These are phyloP conservation scores for Leucoptera coffeella DNA, from an alignment of 2,888 invertebrate genomes.

Conservation along the genomic window DNA sequence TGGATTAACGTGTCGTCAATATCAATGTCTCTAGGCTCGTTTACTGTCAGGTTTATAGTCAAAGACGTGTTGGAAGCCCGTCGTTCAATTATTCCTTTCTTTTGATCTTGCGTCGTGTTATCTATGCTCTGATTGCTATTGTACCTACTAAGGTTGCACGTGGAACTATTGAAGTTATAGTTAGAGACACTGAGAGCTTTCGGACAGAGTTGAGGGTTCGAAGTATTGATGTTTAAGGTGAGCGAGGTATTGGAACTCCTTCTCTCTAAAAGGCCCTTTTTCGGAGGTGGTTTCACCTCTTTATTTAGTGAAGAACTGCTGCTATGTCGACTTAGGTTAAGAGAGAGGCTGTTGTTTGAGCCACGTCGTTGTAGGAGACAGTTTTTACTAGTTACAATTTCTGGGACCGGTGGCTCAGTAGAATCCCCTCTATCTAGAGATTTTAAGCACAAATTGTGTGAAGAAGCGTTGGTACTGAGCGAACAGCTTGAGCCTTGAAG, in stretches of 20 bases:
- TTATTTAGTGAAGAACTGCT: constrained; percentile 52
- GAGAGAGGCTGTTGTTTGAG: constrained; percentile 79
- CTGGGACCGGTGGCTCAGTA: constrained; percentile 66
- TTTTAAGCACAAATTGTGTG: constrained; percentile 47
- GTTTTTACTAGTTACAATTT: constrained; percentile 38
- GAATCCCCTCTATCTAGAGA: constrained; percentile 79
- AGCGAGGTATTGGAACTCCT: constrained; percentile 88
- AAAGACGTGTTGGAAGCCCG: constrained; percentile 79
- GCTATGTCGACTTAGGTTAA: constrained; percentile 59
- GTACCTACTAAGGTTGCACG: constrained; percentile 39
- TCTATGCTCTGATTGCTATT: constrained; percentile 46
- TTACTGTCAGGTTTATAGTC: constrained; percentile 54
- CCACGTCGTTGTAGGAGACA: constrained; percentile 74
- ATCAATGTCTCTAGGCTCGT: constrained; percentile 38
- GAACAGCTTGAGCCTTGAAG: constrained; percentile 51
- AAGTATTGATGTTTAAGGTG: constrained; percentile 63
- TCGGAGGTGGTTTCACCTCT: constrained; percentile 30
- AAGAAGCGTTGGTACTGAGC: constrained; percentile 33
- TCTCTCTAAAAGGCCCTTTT: constrained; percentile 72
- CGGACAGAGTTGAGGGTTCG: constrained; percentile 38
- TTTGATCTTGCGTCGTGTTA: constrained; percentile 20
- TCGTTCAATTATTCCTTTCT: constrained; percentile 65
- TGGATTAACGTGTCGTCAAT: constrained; percentile 34
- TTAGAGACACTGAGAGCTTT: constrained; percentile 43
- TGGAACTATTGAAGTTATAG: constrained; percentile 44